Evolutionary conservation across 2,888 invertebrate species (phyloP).

Genomic region (Gari tellinella): DNA sequence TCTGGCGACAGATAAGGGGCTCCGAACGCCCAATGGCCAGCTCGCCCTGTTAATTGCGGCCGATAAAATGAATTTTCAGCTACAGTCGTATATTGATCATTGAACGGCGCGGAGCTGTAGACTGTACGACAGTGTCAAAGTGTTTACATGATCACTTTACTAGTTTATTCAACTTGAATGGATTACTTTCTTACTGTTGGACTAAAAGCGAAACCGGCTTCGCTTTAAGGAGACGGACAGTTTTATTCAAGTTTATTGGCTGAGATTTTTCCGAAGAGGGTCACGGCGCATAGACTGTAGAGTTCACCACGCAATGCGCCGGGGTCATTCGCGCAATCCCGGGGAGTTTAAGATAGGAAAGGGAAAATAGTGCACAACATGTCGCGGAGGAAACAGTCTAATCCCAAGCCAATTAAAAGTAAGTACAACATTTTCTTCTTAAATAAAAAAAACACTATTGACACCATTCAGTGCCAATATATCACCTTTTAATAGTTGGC

Average conservation of each 20-base stretch:
- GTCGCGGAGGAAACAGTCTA: conserved; percentile 98
- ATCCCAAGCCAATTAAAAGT: conserved; percentile 98
- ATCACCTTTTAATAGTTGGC: no score
- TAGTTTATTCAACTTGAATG: no score
- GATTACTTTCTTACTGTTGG: no score
- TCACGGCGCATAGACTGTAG: conserved; percentile 65
- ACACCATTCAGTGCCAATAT: no score
- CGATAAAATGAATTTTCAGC: conserved; percentile 40
- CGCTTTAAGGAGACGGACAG: no score
- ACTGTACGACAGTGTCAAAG: conserved; percentile 13
- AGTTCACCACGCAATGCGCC: conserved; percentile 71
- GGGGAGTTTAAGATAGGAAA: conserved; percentile 62
- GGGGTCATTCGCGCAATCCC: conserved; percentile 58
- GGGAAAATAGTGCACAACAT: conserved; percentile 85
- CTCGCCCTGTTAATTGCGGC: conserved; percentile 44
- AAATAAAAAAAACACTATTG: no score
- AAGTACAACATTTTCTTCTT: conserved; percentile 85
- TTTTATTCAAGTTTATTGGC: no score
- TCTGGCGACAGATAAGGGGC: conserved; percentile 48
- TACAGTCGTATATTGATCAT: conserved; percentile 46
- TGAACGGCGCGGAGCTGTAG: conserved; percentile 14
- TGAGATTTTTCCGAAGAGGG: conserved; percentile 6
- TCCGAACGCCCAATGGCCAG: conserved; percentile 55
- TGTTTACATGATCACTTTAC: not conserved
- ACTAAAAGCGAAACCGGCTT: no score